Evolutionary conservation across 2,113 vertebrate species (phyloP), one percentile per base, ranked within the genome.

Genomic region (Aleadryas rufinucha): DNA sequence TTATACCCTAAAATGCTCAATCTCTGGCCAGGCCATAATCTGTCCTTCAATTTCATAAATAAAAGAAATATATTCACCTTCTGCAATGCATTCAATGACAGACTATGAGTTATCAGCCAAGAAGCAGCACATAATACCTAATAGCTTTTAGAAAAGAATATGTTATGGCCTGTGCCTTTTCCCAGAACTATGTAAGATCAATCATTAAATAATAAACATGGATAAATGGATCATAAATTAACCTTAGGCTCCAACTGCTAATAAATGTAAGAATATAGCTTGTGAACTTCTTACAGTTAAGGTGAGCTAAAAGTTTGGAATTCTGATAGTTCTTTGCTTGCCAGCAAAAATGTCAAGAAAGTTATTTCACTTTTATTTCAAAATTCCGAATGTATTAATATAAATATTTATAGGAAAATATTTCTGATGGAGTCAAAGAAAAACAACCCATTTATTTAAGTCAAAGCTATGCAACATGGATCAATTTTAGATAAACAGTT

Each of bases 401-500:
- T 97, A 97, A 98, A 98, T 97, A 97, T 97, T 98, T 98, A 94
- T 87, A 90, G 79, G 94, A 95, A 92, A 96, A 93, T 97, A 97
- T 95, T 97, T 97, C 95, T 95, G 96, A 96, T 94, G 92, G 95
- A 97, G 84, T 61, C 82, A 95, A 97, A 95, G 94, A 95, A 96
- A 98, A 97, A 96, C 93, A 96, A 92, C 22, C 47, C 87, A 97
- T 96, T 83, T 96, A 88, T 96, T 97, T 96, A 66, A 93, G 87
- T 93, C 14, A 2, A 94, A 95, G 91, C 94, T 97, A 96, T 81
- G 87, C 42, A 92, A 96, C 61, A 42, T 35, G 96, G 97, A 97
- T 98, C 97, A 97, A 74, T 96, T 97, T 96, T 88, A 96, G 79
- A 93, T 97, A 97, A 98, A 97, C 97, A 97, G 44, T 66, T 87